Conservation (phyloP, 2,888 invertebrate species). For the Pterostichus niger region DNA sequence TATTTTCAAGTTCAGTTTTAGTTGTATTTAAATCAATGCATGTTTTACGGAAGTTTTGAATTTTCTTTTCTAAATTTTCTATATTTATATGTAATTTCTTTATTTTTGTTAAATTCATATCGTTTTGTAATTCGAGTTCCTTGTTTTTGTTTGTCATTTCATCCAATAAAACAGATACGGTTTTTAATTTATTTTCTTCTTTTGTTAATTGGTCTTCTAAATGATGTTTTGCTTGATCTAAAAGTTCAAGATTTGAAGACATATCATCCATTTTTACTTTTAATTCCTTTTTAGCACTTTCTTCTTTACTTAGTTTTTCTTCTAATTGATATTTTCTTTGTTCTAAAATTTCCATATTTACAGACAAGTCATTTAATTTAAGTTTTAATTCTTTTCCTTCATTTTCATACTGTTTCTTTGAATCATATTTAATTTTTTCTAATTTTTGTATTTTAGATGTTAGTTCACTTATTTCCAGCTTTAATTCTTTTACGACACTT, state of each 20-base stretch:
- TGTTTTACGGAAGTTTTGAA: slow-evolving; percentile 26
- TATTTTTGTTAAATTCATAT: background rate
- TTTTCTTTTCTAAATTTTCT: slow-evolving; percentile 4
- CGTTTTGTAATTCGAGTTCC: background rate
- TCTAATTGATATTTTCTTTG: no score
- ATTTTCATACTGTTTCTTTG: no score
- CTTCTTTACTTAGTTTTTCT: no score
- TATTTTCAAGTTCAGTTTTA: slow-evolving; percentile 1
- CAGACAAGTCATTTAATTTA: no score
- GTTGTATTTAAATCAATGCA: background rate
- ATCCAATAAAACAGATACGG: background rate
- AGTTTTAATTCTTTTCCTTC: no score
- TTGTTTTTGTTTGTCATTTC: background rate
- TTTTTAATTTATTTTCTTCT: slow-evolving; percentile 24
- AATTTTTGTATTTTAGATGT: no score
- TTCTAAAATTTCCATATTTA: no score
- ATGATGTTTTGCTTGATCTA: slow-evolving; percentile 20
- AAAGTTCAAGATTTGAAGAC: background rate
- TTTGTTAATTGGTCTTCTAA: slow-evolving; percentile 8
- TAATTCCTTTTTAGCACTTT: slow-evolving; percentile 3
- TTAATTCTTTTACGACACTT: no score
- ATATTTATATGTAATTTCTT: background rate
- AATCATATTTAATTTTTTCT: no score
- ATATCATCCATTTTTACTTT: background rate
- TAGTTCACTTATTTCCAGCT: no score